Evolutionary conservation across 2,113 vertebrate species (phyloP).

Genomic region (Genyomyrus donnyi): DNA sequence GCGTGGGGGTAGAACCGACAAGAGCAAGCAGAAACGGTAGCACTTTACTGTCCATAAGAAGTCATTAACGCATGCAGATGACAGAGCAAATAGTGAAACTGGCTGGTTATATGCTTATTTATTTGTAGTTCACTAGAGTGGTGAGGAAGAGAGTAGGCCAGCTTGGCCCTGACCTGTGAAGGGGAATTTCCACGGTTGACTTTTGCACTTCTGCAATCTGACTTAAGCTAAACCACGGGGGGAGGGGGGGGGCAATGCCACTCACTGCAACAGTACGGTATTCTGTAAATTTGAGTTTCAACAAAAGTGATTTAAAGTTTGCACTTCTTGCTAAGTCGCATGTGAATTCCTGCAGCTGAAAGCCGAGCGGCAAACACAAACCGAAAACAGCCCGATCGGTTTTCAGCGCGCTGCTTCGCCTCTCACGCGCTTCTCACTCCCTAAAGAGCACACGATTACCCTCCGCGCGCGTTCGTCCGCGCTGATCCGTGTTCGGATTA

Average conservation of each 20-base stretch:
- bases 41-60: neutral
- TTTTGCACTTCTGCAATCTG: slow-evolving; percentile 66
- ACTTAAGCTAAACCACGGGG: slow-evolving; percentile 1
- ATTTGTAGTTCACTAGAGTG: neutral
- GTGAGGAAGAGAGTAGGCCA: slow-evolving; percentile 5
- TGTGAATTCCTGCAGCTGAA: neutral
- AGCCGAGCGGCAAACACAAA: neutral
- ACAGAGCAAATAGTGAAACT: neutral
- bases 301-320: neutral
- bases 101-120: neutral
- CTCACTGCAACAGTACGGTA: neutral
- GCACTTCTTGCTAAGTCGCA: neutral
- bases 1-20: neutral
- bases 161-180: slow-evolving; percentile 25
- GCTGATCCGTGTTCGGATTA: neutral
- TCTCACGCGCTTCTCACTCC: neutral
- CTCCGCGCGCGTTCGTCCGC: neutral
- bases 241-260: neutral
- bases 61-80: neutral
- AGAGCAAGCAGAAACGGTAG: neutral
- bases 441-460: neutral
- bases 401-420: neutral
- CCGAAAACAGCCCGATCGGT: neutral
- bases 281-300: neutral
- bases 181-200: slow-evolving; percentile 62